Evolutionary conservation across 1,140 invertebrate genomes (phyloP).

Genomic region (Neodiprion fabricii): DNA sequence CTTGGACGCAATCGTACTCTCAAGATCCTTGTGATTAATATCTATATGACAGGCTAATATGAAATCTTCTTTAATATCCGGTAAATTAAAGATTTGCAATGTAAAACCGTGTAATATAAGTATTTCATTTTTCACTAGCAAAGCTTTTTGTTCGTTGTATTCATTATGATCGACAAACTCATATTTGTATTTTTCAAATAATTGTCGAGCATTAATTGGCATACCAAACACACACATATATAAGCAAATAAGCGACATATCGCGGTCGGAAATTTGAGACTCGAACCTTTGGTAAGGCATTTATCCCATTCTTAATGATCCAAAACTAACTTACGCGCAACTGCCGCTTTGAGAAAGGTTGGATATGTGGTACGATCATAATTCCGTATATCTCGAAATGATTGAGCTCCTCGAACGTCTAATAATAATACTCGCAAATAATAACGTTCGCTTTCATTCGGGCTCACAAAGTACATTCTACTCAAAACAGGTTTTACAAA

Average conservation of each 20-base stretch:
- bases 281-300: no score
- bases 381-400: constrained; percentile 16
- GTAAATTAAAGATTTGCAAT: constrained; percentile 23
- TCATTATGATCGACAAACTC: neutral
- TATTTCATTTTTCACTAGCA: constrained; percentile 22
- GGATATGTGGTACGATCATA: constrained; percentile 12
- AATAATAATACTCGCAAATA: constrained; percentile 20
- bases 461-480: constrained; percentile 12
- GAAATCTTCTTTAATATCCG: constrained; percentile 24
- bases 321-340: constrained; percentile 5
- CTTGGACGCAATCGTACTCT: constrained; percentile 13
- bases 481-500: neutral
- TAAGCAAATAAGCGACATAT: constrained; percentile 26
- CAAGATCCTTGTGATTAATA: neutral
- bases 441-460: constrained; percentile 15
- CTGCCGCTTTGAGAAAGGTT: constrained; percentile 12
- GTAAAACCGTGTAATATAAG: constrained; percentile 17
- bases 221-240: constrained; percentile 25
- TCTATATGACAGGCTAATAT: neutral
- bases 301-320: neutral
- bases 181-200: constrained; percentile 16
- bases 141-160: constrained; percentile 18
- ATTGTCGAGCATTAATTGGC: constrained; percentile 20
- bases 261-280: no score
- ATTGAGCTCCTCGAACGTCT: constrained; percentile 15